Percentiles rank a stretch among this genome's conserved stretches.
phyloP scores from a whole-genome alignment of 23 tunicate genomes.

The Aplidium turbinatum region DNA sequence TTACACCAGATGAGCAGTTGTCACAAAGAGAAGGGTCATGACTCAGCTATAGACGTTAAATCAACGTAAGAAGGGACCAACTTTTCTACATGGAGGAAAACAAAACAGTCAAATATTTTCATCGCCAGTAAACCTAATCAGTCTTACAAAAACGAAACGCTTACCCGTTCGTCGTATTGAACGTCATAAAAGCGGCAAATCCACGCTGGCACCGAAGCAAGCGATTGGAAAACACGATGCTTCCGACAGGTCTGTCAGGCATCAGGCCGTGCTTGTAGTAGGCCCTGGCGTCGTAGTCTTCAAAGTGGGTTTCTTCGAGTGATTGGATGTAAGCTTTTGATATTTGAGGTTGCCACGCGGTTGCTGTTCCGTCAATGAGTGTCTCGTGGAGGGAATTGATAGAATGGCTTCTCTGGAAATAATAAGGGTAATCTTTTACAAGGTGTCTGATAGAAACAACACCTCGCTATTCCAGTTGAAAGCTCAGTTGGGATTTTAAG shows the following conservation, averaged over 20 bases:
- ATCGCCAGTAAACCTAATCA: too few relatives aligned
- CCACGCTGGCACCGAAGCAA: slow-evolving; percentile 55
- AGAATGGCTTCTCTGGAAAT: slow-evolving; percentile 75
- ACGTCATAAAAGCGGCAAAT: slow-evolving; percentile 69
- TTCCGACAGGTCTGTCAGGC: slow-evolving; percentile 19
- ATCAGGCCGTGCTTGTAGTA: not conserved
- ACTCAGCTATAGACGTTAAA: too few relatives aligned
- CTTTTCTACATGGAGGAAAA: too few relatives aligned
- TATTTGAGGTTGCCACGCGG: slow-evolving; percentile 39
- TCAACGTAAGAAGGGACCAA: too few relatives aligned
- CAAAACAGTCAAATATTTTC: too few relatives aligned
- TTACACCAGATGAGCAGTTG: too few relatives aligned
- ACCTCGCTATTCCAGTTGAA: too few relatives aligned
- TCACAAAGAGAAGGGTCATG: too few relatives aligned
- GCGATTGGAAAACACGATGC: slow-evolving; percentile 53
- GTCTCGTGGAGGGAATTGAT: slow-evolving; percentile 45
- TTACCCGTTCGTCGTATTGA: slow-evolving; percentile 43
- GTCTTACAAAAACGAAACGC: too few relatives aligned
- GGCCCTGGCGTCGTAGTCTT: slow-evolving; percentile 31
- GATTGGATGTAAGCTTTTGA: not conserved
- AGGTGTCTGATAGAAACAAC: too few relatives aligned
- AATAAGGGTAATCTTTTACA: not conserved
- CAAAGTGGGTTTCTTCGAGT: slow-evolving; percentile 6
- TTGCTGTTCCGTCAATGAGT: not conserved
- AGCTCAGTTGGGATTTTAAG: too few relatives aligned